Conservation (phyloP, 1,140 invertebrate species). For the Scaptomyza montana region DNA sequence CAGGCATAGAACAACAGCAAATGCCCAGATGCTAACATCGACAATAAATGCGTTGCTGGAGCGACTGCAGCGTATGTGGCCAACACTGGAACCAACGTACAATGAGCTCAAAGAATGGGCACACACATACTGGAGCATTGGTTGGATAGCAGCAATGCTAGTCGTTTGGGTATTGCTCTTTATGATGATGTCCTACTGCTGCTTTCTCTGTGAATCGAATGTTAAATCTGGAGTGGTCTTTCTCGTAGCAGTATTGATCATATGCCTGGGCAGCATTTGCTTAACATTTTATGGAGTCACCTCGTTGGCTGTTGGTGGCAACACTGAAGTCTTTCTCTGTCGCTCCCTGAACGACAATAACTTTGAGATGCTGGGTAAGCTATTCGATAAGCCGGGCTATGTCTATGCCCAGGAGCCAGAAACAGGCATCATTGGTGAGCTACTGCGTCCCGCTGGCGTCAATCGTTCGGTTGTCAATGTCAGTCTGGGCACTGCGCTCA, state of each 20-base stretch:
- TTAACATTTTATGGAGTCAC: slow-evolving; percentile 80
- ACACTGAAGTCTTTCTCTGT: slow-evolving; percentile 86
- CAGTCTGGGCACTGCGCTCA: slow-evolving; percentile 70
- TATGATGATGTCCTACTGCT: slow-evolving; percentile 79
- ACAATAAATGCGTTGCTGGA: slow-evolving; percentile 71
- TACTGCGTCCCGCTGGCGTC: slow-evolving; percentile 82
- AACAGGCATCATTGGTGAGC: slow-evolving; percentile 86
- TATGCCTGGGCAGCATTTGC: slow-evolving; percentile 78
- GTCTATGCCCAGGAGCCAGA: slow-evolving; percentile 83
- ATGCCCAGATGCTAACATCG: slow-evolving; percentile 75
- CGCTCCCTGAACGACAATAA: slow-evolving; percentile 85
- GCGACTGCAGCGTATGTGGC: slow-evolving; percentile 70
- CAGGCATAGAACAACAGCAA: slow-evolving; percentile 75
- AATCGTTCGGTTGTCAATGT: slow-evolving; percentile 80
- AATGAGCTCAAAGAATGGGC: slow-evolving; percentile 71
- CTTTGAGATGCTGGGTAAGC: slow-evolving; percentile 85
- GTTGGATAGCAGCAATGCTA: slow-evolving; percentile 71
- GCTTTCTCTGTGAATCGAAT: slow-evolving; percentile 85
- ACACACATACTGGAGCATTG: slow-evolving; percentile 69
- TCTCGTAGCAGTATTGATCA: slow-evolving; percentile 83
- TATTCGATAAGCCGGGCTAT: slow-evolving; percentile 87
- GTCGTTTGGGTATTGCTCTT: slow-evolving; percentile 80
- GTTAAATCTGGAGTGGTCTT: slow-evolving; percentile 85
- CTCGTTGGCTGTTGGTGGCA: slow-evolving; percentile 83
- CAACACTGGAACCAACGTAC: slow-evolving; percentile 65